Evolutionary conservation across 2,797 vertebrate species (phyloP).

Genomic region (Galaxias olidus): DNA sequence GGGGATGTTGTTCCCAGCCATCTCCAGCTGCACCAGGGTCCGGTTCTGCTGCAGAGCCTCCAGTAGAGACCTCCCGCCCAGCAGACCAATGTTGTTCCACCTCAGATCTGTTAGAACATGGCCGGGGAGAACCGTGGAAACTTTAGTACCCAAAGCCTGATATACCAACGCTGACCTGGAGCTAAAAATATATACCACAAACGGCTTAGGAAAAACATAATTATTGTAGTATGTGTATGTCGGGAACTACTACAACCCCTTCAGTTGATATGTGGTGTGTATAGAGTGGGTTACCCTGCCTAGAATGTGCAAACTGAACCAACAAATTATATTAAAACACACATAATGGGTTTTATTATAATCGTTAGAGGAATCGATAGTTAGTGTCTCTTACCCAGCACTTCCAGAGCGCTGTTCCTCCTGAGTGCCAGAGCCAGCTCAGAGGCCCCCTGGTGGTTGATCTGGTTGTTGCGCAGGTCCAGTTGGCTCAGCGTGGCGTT

Average conservation of each 20-base stretch:
- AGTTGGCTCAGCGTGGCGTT: constrained; percentile 77
- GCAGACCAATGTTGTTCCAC: constrained; percentile 93
- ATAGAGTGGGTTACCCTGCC: too few species aligned
- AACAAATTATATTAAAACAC: too few species aligned
- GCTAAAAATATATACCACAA: too few species aligned
- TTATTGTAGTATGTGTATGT: too few species aligned
- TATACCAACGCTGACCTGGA: too few species aligned
- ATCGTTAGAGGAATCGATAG: not conserved
- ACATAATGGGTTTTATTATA: not conserved
- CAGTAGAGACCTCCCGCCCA: constrained; percentile 86
- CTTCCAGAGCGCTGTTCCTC: constrained; percentile 77
- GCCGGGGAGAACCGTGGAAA: not conserved
- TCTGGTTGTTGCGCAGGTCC: constrained; percentile 95
- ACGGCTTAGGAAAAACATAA: too few species aligned
- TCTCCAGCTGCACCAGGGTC: constrained; percentile 79
- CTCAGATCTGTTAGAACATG: constrained; percentile 80
- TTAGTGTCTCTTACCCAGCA: constrained; percentile 80
- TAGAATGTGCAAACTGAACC: too few species aligned
- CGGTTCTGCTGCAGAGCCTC: constrained; percentile 86
- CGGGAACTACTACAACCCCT: too few species aligned
- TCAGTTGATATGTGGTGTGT: too few species aligned
- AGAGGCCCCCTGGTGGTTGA: constrained; percentile 87
- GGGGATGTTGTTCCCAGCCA: constrained; percentile 93
- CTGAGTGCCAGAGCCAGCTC: constrained; percentile 84
- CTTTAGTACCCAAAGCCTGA: not conserved